A percentile compares a stretch with the other conserved stretches of the same genome.
These are phyloP conservation scores for Nothocercus julius DNA, from an alignment of 2,113 vertebrate species.

Conservation along the genomic window DNA sequence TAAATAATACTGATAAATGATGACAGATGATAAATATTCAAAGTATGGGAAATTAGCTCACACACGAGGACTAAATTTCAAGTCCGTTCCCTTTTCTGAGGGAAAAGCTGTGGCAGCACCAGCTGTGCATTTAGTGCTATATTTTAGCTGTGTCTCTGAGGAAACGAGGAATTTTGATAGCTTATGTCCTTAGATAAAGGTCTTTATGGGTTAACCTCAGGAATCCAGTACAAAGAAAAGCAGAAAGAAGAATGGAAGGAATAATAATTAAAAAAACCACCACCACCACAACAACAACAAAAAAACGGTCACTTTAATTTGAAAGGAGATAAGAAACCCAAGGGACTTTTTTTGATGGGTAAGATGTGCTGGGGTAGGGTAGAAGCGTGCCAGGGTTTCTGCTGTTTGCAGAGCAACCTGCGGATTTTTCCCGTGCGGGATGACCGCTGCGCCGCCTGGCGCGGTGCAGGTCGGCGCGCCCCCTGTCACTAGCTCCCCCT, in stretches of 20 bases:
- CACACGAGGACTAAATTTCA: background rate
- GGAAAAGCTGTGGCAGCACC: background rate
- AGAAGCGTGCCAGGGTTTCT: background rate
- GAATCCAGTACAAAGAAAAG: background rate
- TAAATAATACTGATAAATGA: background rate
- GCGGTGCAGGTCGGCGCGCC: background rate
- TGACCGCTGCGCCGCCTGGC: background rate
- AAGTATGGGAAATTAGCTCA: background rate
- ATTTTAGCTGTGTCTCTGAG: background rate
- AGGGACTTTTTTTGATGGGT: background rate
- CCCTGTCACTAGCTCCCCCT: rapidly evolving
- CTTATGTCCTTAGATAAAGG: background rate
- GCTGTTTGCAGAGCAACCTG: background rate
- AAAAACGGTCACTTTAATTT: background rate
- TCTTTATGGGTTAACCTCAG: background rate
- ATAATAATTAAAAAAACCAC: background rate
- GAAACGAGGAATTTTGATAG: background rate
- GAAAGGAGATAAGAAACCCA: background rate
- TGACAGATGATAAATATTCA: background rate
- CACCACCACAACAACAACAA: no score
- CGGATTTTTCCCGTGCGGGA: background rate
- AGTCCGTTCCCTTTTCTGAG: rapidly evolving
- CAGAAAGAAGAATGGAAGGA: background rate
- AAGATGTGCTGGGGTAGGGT: background rate
- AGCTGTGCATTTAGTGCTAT: rapidly evolving